Base-by-base conservation (phyloP, 2,888 invertebrate species). In the Hemaris fuciformis region DNA sequence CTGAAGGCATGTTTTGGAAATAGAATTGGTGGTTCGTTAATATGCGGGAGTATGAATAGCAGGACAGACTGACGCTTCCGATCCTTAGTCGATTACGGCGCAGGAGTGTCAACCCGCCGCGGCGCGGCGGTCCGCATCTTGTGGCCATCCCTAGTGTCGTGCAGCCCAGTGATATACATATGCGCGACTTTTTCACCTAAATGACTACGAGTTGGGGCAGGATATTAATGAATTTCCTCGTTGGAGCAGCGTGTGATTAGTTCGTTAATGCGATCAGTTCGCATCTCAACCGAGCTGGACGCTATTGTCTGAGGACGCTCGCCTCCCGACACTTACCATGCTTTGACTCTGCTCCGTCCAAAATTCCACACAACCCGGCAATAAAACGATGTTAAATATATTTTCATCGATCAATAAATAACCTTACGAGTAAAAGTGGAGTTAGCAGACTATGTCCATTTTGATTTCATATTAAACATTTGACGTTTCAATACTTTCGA, bases 201-300 rank as follows among this genome's bases (percentile, higher is more conserved):
- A 75, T 75, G 68, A 67, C 70, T 3, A 73, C 75, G 66, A 67
- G 74, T 76, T 64, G 75, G 76, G 76, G 78, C 94, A 94, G 94
- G 94, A 94, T 94, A 94, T 94, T 94, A 94, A 93, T 94, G 94
- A 94, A 94, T 94, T 94, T 94, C 94, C 94, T 94, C 93, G 88
- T 88, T 93, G 92, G 90, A 93, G 92, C 93, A 91, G 89, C 89
- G 87, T 88, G 93, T 93, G 93, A 94, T 94, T 94, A 94, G 94
- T 93, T 92, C 90, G 92, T 85, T 94, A 94, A 94, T 94, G 90
- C 91, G 93, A 94, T 94, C 94, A 94, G 71, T 66, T 68, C 63
- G 70, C 72, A 76, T 72, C 73, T 77, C 74, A 70, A 69, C 69
- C 66, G 67, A 69, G 67, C 71, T 69, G 73, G 70, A 68, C 67